Evolutionary conservation across 1,140 invertebrate genomes (phyloP).

Genomic region (Drosophila subpulchrella): DNA sequence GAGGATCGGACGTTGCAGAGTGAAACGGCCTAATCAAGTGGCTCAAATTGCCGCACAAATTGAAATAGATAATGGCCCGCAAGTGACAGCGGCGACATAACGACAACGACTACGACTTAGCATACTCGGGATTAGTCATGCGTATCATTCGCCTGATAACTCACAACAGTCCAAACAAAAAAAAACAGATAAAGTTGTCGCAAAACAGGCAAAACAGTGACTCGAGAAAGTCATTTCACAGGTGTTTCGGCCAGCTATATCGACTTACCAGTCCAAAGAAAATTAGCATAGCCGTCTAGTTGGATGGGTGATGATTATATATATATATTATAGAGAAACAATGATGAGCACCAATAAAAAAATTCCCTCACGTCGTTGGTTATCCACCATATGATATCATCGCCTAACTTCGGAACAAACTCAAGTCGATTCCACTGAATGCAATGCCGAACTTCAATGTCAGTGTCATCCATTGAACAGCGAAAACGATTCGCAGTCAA

Average conservation of each 20-base stretch:
- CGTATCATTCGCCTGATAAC: slow-evolving; percentile 41
- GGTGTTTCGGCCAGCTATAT: slow-evolving; percentile 35
- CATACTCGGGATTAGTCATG: slow-evolving; percentile 67
- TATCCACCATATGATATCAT: slow-evolving; percentile 62
- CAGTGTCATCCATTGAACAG: slow-evolving; percentile 29
- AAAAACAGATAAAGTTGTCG: slow-evolving; percentile 12
- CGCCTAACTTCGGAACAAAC: slow-evolving; percentile 59
- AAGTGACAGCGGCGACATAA: slow-evolving; percentile 39
- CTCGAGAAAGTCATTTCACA: slow-evolving; percentile 42
- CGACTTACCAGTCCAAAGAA: slow-evolving; percentile 16
- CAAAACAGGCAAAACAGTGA: slow-evolving; percentile 26
- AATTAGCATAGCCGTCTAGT: slow-evolving; percentile 57
- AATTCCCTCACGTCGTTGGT: slow-evolving; percentile 66
- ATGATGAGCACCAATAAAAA: slow-evolving; percentile 77
- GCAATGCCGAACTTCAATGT: slow-evolving; percentile 57
- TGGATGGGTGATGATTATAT: slow-evolving; percentile 37
- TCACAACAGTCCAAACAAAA: slow-evolving; percentile 7
- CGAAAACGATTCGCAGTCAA: slow-evolving; percentile 2
- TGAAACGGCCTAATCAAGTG: slow-evolving; percentile 39
- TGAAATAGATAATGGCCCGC: slow-evolving; percentile 52
- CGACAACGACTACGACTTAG: slow-evolving; percentile 49
- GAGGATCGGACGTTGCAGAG: slow-evolving; percentile 14
- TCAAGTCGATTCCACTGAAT: slow-evolving; percentile 17
- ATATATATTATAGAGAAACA: slow-evolving; percentile 36
- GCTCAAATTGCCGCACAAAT: slow-evolving; percentile 59